Conservation (phyloP, 2,888 invertebrate genomes). For the Strigamia crassipes region DNA sequence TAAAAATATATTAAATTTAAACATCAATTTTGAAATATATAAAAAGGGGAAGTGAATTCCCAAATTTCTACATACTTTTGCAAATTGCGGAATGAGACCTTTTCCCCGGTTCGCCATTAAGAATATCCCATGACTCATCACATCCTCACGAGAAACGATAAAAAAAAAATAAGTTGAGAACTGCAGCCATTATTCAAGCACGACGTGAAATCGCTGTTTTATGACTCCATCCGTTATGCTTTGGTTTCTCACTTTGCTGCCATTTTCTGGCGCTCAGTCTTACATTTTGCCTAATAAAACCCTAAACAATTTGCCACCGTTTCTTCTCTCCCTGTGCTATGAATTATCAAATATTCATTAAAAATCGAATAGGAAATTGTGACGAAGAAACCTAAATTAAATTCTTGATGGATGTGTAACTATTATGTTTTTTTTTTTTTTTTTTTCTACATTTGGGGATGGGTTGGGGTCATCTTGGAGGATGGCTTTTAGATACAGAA, state of each 20-base stretch:
- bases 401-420: conserved; percentile 12
- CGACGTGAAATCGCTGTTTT: conserved; percentile 30
- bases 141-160: background rate
- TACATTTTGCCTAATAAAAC: background rate
- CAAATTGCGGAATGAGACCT: background rate
- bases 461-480: background rate
- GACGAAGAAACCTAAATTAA: background rate
- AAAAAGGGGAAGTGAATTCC: background rate
- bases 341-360: too few species aligned
- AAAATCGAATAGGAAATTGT: background rate
- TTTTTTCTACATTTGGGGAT: background rate
- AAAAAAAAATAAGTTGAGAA: conserved; percentile 1
- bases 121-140: conserved; percentile 31
- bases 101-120: conserved; percentile 7
- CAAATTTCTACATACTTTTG: background rate
- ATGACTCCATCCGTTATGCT: conserved; percentile 31
- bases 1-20: background rate
- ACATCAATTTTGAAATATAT: background rate
- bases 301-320: background rate
- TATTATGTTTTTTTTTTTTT: background rate
- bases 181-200: conserved; percentile 22
- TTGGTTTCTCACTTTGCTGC: conserved; percentile 28
- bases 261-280: background rate
- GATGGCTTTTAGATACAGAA: background rate
- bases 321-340: too few species aligned